Base-by-base conservation (phyloP, 2,888 invertebrate species). In the Oligia strigilis region DNA sequence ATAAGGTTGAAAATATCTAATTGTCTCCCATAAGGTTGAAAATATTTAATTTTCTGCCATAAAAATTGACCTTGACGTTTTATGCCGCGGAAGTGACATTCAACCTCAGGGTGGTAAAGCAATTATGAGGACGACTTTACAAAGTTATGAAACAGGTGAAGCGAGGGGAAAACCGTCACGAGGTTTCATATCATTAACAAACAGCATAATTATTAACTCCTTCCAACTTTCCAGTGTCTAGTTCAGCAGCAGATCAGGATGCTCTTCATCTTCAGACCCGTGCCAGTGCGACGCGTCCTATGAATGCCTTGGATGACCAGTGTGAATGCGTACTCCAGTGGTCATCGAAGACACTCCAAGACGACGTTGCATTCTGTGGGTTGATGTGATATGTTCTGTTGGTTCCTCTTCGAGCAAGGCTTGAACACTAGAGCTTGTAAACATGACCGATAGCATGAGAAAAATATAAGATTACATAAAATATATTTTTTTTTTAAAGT, bases 321-420 rank as follows among this genome's bases (percentile, higher is more conserved):
- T 72, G 73, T 49, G 73, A 64, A 49, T 49, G 9, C 49, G 6
- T 29, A 73, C 64, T 73, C 73, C 62, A 64, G 9, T 73, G 49
- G 4, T 49, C 46, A 46, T 49, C 46, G 23, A 71, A 71, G 23
- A 4, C 55, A 55, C 55, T 55, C 46, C 23, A 46, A 73, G 49
- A 29, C 29, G 8, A 36, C 36, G 49, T 36, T 49, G 1, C 29
- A 14, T 14, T 58, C 36, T n/a, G 17, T 62, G 5, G n/a, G 2
- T 2, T 29, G n/a, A 62, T 62, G 23, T n/a, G n/a, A 58, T 58
- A 9, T 58, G 29, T 62, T 29, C 62, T 62, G 6, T 29, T 6
- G 3, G 17, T 64, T 64, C 17, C 29, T 29, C 17, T 6, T 64
- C 17, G 1, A 36, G 17, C 29, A n/a, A 5, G 29, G 2, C 62